Evolutionary conservation across 2,888 invertebrate genomes (phyloP), one percentile per base, ranked within the genome.

Genomic region (Latheticus oryzae): DNA sequence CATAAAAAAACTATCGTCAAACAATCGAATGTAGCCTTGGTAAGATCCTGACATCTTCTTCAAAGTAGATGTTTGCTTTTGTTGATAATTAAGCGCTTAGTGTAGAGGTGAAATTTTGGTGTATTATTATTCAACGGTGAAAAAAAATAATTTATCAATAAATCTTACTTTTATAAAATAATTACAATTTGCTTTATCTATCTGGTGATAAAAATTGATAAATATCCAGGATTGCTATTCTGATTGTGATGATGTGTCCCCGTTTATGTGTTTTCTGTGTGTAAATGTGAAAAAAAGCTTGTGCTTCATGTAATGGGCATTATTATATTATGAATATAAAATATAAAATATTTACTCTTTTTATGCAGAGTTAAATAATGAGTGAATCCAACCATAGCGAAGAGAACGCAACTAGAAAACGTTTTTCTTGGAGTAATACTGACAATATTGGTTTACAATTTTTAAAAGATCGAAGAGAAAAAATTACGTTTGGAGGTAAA

Each of bases 401-500:
- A 21, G 37, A 51, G 24, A 55, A 47, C 16, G n/a, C 21, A 33
- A 28, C 12, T 15, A 16, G 19, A 7, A 53, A 40, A 40, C 16
- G 32, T 16, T 42, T 40, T 32, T 52, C 58, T n/a, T 38, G 40
- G 42, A 58, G 53, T 47, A 58, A 45, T 17, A 61, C 64, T 9
- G 62, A 63, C 17, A 62, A 70, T 64, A 71, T 72, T 35, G 77
- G 74, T 11, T 52, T 75, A 45, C 68, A 65, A 38, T 69, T 73
- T 57, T 58, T 78, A 51, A 74, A 72, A 63, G 69, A 72, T 26
- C 65, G 73, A 33, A 66, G 78, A 19, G 73, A 76, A n/a, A 69
- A 70, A 58, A 75, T 76, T 17, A 72, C 73, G 2, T 71, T 73
- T 62, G 75, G 67, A 23, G 77, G 77, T 0, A 76, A 76, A 61